These are phyloP conservation scores for Sinopyrophorus schimmeli DNA, from an alignment of 2,888 invertebrate genomes.

Conservation along the genomic window DNA sequence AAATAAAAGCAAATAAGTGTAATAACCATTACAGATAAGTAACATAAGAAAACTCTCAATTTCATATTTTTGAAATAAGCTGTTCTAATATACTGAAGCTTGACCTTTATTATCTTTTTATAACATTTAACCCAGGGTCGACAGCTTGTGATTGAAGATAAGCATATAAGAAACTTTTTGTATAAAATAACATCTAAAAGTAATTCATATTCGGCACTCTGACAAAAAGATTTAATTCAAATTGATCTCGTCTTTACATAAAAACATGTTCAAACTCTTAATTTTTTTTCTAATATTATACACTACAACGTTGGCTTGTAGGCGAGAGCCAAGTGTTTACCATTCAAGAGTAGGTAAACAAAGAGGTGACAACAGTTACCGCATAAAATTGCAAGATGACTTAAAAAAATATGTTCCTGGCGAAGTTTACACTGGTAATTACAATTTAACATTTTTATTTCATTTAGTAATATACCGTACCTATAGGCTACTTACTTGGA, in stretches of 20 bases:
- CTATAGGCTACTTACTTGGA: slow-evolving; percentile 53
- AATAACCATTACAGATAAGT: too few species aligned
- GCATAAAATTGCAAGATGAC: slow-evolving; percentile 77
- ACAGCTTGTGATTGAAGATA: slow-evolving; percentile 13
- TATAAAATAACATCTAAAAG: too few species aligned
- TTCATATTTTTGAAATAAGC: too few species aligned
- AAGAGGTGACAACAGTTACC: slow-evolving; percentile 85
- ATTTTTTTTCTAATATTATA: slow-evolving; percentile 10
- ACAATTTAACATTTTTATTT: too few species aligned
- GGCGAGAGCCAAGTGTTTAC: slow-evolving; percentile 55
- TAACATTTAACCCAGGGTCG: slow-evolving; percentile 6
- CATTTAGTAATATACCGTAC: not conserved
- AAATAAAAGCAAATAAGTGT: too few species aligned
- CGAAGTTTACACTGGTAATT: slow-evolving; percentile 71
- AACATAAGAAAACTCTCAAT: too few species aligned
- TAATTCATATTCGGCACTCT: too few species aligned
- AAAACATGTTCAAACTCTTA: slow-evolving; percentile 18
- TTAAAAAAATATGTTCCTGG: slow-evolving; percentile 82
- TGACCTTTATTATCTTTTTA: slow-evolving; percentile 2
- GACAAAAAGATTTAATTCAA: too few species aligned
- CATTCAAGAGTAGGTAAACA: slow-evolving; percentile 60
- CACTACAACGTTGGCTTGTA: slow-evolving; percentile 46
- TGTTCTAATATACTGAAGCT: too few species aligned
- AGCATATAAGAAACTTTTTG: not conserved
- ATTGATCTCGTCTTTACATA: too few species aligned